Base-by-base conservation (phyloP, 2,888 invertebrate genomes). In the Eudasyphora cyanicolor region DNA sequence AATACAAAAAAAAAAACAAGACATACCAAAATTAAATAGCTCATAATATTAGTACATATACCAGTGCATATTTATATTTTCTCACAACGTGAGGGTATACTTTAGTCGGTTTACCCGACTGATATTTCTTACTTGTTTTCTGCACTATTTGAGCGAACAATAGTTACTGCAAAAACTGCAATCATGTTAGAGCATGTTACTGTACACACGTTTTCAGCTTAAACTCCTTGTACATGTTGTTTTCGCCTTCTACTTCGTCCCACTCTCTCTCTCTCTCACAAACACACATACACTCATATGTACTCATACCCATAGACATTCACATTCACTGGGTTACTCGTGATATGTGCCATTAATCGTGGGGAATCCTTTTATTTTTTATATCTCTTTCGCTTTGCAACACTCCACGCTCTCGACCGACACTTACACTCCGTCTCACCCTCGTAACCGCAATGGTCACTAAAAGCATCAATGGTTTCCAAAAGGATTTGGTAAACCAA, bases 271-370 rank as follows among this genome's bases (percentile, higher is more conserved):
- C 4, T n/a, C n/a, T n/a, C n/a, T 21, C 24, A 12, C 42, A n/a
- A n/a, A n/a, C n/a, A n/a, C n/a, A n/a, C n/a, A n/a, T n/a, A n/a
- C n/a, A n/a, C n/a, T n/a, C n/a, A n/a, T n/a, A n/a, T n/a, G n/a
- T 42, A 12, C 38, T 45, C 14, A 24, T 17, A 71, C 51, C 32
- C 64, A 32, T 8, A 0, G 19, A 32, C 29, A 21, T 62, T n/a
- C n/a, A n/a, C n/a, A n/a, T n/a, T n/a, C n/a, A n/a, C n/a, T n/a
- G n/a, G n/a, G 38, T 67, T 78, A 71, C 71, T 75, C 78, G 38
- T 82, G 67, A 76, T 76, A 76, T 76, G 51, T 62, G 69, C 76
- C 70, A 82, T 82, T 82, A 82, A 76, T 79, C 82, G 76, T 79
- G 60, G 79, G 60, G 54, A 49, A 69, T 76, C 38, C 76, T 62